A percentile compares a stretch with the other conserved stretches of the same genome.
Evolutionary conservation across 2,888 invertebrate species (phyloP).

Genomic region (Chaitophorus viminalis): DNA sequence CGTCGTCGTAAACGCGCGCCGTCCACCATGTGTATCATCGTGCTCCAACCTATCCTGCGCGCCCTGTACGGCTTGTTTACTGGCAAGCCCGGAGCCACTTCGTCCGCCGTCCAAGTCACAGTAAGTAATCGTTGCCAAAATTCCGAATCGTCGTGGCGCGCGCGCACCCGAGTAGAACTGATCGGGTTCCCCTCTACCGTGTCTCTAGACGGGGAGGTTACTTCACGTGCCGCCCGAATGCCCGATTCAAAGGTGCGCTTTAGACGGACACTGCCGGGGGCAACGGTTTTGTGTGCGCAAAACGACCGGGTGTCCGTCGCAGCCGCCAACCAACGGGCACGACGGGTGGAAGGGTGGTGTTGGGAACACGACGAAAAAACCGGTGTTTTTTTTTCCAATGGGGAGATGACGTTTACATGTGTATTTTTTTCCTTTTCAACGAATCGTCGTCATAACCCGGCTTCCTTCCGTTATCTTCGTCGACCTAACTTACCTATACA

Average conservation of each 20-base stretch:
- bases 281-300: background rate
- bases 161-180: too few species aligned
- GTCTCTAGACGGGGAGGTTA: background rate
- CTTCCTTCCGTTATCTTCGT: too few species aligned
- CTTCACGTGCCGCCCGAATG: background rate
- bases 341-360: background rate
- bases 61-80: slow-evolving; percentile 50
- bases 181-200: background rate
- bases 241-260: background rate
- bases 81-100: slow-evolving; percentile 2
- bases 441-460: too few species aligned
- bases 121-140: slow-evolving; percentile 27
- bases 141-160: too few species aligned
- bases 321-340: background rate
- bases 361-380: background rate
- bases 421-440: too few species aligned
- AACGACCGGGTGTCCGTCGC: background rate
- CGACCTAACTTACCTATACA: too few species aligned
- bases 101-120: slow-evolving; percentile 40
- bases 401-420: background rate
- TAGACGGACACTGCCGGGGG: background rate
- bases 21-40: slow-evolving; percentile 54
- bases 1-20: background rate
- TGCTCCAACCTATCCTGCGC: slow-evolving; percentile 54
- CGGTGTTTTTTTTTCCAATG: background rate